Conservation (phyloP, 2,888 invertebrate genomes). For the Metacarcinus magister region DNA sequence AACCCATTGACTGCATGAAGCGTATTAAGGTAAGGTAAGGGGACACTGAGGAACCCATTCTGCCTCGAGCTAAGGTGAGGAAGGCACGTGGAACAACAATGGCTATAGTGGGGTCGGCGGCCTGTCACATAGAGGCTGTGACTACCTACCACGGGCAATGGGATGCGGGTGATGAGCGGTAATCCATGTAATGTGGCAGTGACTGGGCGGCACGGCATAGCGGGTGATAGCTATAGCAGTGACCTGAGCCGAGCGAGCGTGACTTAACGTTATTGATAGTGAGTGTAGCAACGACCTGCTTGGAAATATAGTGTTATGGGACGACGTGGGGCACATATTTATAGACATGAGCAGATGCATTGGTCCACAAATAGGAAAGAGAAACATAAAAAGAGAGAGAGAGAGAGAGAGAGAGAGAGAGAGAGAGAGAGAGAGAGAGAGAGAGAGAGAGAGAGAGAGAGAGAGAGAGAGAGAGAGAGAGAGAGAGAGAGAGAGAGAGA, state of each 20-base stretch:
- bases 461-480: slow-evolving; percentile 36
- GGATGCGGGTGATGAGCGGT: background rate
- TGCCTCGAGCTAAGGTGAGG: background rate
- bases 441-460: slow-evolving; percentile 39
- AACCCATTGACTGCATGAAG: slow-evolving; percentile 46
- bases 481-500: slow-evolving; percentile 17
- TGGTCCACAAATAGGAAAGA: background rate
- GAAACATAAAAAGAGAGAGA: background rate
- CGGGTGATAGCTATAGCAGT: background rate
- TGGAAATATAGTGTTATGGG: background rate
- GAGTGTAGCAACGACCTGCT: background rate
- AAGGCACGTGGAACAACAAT: background rate
- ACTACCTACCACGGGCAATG: background rate
- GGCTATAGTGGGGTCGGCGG: background rate
- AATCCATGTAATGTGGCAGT: slow-evolving; percentile 16
- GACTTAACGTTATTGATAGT: background rate
- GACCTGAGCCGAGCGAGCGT: background rate
- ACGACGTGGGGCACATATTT: background rate
- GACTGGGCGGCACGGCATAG: background rate
- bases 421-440: slow-evolving; percentile 3
- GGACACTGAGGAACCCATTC: slow-evolving; percentile 42
- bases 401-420: background rate
- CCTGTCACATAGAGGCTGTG: background rate
- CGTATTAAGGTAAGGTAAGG: background rate
- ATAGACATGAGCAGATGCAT: background rate